Base-by-base conservation (phyloP, 2,888 invertebrate genomes). In the Electrophaes corylata region DNA sequence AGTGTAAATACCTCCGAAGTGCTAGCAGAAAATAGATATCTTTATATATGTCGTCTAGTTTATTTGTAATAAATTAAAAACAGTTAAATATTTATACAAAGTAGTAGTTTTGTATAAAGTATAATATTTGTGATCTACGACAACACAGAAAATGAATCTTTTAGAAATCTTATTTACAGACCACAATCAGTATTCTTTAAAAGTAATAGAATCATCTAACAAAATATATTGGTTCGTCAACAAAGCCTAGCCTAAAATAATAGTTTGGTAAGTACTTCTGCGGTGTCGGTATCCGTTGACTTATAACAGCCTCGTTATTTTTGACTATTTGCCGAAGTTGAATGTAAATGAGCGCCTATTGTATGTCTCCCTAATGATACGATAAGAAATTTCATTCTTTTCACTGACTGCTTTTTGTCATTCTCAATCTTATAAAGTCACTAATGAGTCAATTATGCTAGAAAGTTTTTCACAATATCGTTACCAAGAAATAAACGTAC, bases 281-380 rank as follows among this genome's bases (percentile, higher is more conserved):
- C 43, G 60, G 59, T 57, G 57, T 48, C 60, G 53, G 49, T 60
- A 57, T 63, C 51, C 54, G 49, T 53, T 57, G 55, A 51, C 60
- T 53, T 37, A 53, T 59, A 60, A 64, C 47, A 54, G 55, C 58
- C 57, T 59, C 65, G 62, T 65, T 63, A 58, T 58, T 62, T 64
- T 65, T 65, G 62, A 64, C 67, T 65, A 57, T 64, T 57, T 65
- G 57, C 58, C 31, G 52, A 33, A 44, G 64, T 56, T 57, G 58
- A 64, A 67, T 67, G 62, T 57, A 60, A 64, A 67, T 64, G 62
- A 55, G 60, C 44, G 26, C 33, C 47, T 47, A 56, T 65, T 64
- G 61, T 64, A 39, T 58, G 57, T 50, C 57, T 61, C 41, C 29
- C 50, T 53, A 57, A 59, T 48, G 51, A 46, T 33, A 45, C 54